Conservation (phyloP, 2,113 vertebrate genomes). For the Glaucomys volans region DNA sequence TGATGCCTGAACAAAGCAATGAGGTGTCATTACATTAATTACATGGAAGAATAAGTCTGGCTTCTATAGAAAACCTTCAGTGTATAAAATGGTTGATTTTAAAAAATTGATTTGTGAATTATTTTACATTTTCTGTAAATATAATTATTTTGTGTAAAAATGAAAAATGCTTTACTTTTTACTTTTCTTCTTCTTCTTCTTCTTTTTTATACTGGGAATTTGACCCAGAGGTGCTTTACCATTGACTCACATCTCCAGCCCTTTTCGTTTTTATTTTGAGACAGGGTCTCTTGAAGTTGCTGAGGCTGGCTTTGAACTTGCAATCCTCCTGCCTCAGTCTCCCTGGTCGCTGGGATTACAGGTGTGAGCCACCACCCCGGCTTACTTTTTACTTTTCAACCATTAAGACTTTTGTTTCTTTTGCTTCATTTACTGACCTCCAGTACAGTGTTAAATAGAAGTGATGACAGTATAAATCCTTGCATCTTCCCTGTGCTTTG, state of each 20-base stretch:
- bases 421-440: neutral
- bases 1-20: slow-evolving; percentile 40
- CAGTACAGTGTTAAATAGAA: slow-evolving; percentile 32
- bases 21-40: slow-evolving; percentile 68
- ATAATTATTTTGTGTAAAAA: neutral
- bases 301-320: too few species aligned
- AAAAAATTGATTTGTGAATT: neutral
- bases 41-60: slow-evolving; percentile 44
- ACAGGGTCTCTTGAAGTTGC: too few species aligned
- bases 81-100: slow-evolving; percentile 53
- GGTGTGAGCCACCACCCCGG: too few species aligned
- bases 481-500: neutral
- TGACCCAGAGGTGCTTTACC: too few species aligned
- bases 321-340: too few species aligned
- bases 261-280: too few species aligned
- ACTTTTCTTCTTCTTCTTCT: too few species aligned
- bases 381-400: neutral
- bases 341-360: too few species aligned
- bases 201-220: too few species aligned
- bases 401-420: neutral
- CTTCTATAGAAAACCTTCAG: slow-evolving; percentile 49
- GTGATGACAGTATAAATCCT: neutral
- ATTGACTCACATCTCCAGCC: too few species aligned
- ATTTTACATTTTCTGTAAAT: slow-evolving; percentile 24
- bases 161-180: slow-evolving; percentile 17